These are phyloP conservation scores for Tachystola acroxantha DNA, from an alignment of 2,888 invertebrate species.

Conservation along the genomic window DNA sequence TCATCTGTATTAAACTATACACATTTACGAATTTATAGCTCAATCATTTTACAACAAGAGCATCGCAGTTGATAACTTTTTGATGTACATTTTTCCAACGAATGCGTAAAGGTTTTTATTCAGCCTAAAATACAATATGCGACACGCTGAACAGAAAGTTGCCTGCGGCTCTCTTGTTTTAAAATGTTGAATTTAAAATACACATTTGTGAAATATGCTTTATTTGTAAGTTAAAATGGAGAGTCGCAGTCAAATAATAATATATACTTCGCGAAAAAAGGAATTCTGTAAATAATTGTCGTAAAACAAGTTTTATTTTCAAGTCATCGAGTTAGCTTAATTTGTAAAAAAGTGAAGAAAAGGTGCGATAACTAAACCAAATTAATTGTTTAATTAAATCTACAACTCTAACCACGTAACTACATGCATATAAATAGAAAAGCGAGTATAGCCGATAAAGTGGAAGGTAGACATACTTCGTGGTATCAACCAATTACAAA, in stretches of 20 bases:
- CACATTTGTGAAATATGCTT: neutral
- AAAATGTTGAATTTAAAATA: neutral
- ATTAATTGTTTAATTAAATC: no score
- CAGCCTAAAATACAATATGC: conserved; percentile 4
- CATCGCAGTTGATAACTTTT: conserved; percentile 15
- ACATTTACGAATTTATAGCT: no score
- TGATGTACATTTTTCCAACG: conserved; percentile 13
- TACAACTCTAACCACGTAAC: no score
- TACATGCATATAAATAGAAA: no score
- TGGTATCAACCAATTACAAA: conserved; percentile 43
- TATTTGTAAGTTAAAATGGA: conserved; percentile 3
- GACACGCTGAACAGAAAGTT: conserved; percentile 2
- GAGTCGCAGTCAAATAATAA: neutral
- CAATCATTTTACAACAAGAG: conserved; percentile 18
- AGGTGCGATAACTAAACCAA: no score
- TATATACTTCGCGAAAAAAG: no score
- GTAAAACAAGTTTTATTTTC: no score
- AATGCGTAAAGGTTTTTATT: conserved; percentile 11
- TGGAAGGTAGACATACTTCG: conserved; percentile 20
- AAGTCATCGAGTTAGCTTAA: no score
- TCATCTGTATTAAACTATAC: no score
- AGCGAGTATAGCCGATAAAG: no score
- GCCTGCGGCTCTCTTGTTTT: conserved; percentile 26
- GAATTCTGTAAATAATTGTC: no score
- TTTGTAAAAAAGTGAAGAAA: no score